Percentiles rank a stretch among this genome's conserved stretches.
Evolutionary conservation across 2,888 invertebrate genomes (phyloP).

Genomic region (Ectropis crepuscularia): DNA sequence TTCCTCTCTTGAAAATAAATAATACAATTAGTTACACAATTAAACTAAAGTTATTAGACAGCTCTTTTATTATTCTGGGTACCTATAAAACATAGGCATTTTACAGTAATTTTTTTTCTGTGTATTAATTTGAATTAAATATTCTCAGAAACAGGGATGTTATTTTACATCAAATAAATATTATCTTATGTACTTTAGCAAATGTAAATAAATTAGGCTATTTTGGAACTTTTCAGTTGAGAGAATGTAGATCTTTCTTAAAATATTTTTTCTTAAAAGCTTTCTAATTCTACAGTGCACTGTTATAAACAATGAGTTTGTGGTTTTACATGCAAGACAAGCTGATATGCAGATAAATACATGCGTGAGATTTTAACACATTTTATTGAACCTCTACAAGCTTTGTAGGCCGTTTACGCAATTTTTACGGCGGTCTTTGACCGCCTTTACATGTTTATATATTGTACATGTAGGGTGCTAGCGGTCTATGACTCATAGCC

Average conservation of each 20-base stretch:
- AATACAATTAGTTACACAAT: too few species aligned
- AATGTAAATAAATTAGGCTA: too few species aligned
- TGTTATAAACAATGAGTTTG: conserved; percentile 14
- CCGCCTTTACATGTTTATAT: conserved; percentile 51
- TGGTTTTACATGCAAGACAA: conserved; percentile 45
- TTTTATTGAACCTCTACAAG: conserved; percentile 32
- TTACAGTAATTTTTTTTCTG: too few species aligned
- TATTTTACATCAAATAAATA: too few species aligned
- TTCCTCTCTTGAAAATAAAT: too few species aligned
- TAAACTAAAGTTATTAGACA: too few species aligned
- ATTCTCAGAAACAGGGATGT: too few species aligned
- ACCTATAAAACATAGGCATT: too few species aligned
- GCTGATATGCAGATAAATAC: conserved; percentile 39
- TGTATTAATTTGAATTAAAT: too few species aligned
- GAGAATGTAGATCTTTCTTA: neutral
- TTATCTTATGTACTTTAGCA: too few species aligned
- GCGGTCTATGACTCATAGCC: conserved; percentile 66
- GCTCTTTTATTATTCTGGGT: too few species aligned
- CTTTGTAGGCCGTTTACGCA: conserved; percentile 38
- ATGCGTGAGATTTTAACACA: conserved; percentile 39
- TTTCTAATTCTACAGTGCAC: conserved; percentile 23
- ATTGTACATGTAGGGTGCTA: conserved; percentile 46
- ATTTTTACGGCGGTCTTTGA: conserved; percentile 47
- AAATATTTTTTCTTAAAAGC: neutral
- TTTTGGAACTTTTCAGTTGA: too few species aligned